Conservation (phyloP, 2,113 vertebrate species). For the Tachysurus vachellii region DNA sequence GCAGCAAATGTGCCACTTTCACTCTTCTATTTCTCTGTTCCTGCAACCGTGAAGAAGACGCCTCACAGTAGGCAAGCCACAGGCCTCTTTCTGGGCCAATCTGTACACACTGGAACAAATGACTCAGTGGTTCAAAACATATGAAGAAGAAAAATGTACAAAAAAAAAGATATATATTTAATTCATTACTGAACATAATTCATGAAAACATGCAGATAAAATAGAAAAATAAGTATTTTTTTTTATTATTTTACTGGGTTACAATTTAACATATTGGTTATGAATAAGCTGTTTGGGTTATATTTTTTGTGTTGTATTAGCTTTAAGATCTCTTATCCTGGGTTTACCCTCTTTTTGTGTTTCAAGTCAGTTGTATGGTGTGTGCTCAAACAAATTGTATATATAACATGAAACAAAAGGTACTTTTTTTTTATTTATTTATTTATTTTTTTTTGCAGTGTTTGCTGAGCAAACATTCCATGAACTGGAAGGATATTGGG, state of each 20-base stretch:
- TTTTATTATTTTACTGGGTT: not conserved
- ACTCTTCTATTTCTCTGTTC: constrained; percentile 15
- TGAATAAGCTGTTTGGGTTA: not conserved
- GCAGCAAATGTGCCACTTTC: constrained; percentile 30
- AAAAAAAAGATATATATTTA: not conserved
- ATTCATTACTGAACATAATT: not conserved
- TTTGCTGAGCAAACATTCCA: too few species aligned
- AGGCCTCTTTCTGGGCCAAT: constrained; percentile 26
- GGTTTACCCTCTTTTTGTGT: not conserved
- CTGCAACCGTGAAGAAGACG: constrained; percentile 23
- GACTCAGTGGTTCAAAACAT: not conserved
- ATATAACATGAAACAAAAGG: too few species aligned
- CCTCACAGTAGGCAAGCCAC: constrained; percentile 36
- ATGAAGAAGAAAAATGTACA: not conserved
- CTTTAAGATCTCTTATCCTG: not conserved
- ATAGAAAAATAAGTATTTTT: not conserved
- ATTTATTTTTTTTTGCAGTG: too few species aligned
- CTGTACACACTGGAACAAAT: not conserved
- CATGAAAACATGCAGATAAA: not conserved
- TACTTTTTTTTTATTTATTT: too few species aligned
- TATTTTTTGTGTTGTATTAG: not conserved
- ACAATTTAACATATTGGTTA: not conserved
- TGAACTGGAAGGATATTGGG: too few species aligned
- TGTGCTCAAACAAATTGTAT: not conserved
- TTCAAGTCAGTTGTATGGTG: not conserved